A percentile compares a stretch with the other conserved stretches of the same genome.
These are phyloP conservation scores for Climacteris rufus DNA, from an alignment of 2,113 vertebrate genomes.

Conservation along the genomic window DNA sequence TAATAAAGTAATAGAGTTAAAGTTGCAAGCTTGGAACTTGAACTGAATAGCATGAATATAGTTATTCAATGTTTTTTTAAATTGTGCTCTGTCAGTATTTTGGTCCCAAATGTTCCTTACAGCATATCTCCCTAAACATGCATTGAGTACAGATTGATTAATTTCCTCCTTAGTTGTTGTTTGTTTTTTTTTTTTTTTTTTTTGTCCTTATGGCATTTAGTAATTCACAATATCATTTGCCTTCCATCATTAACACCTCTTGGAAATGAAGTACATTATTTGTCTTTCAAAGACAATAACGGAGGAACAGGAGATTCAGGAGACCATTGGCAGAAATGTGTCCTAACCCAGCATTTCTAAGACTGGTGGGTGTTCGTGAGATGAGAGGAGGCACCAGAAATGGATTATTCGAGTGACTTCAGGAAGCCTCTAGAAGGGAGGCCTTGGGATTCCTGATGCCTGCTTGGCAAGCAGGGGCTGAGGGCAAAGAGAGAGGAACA, in stretches of 20 bases:
- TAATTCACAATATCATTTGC: neutral
- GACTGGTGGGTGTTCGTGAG: neutral
- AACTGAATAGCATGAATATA: neutral
- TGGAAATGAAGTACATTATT: neutral
- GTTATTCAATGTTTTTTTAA: neutral
- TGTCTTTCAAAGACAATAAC: neutral
- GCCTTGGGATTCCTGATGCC: rapidly evolving
- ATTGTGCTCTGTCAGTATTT: neutral
- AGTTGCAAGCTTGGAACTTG: neutral
- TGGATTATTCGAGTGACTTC: neutral
- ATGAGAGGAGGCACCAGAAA: neutral
- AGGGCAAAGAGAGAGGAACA: neutral
- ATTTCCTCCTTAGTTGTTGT: neutral
- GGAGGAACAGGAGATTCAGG: neutral
- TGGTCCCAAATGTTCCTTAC: neutral
- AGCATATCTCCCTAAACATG: neutral
- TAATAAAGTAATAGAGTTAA: neutral
- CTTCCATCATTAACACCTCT: neutral
- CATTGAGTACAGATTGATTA: neutral
- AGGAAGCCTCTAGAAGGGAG: slow-evolving; percentile 31
- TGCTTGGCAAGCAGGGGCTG: neutral
- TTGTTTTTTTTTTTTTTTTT: neutral
- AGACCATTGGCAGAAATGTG: neutral
- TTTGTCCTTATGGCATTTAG: neutral
- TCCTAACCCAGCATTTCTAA: neutral